These are phyloP conservation scores for Seriola aureovittata DNA, from an alignment of 2,113 vertebrate genomes.

Conservation along the genomic window DNA sequence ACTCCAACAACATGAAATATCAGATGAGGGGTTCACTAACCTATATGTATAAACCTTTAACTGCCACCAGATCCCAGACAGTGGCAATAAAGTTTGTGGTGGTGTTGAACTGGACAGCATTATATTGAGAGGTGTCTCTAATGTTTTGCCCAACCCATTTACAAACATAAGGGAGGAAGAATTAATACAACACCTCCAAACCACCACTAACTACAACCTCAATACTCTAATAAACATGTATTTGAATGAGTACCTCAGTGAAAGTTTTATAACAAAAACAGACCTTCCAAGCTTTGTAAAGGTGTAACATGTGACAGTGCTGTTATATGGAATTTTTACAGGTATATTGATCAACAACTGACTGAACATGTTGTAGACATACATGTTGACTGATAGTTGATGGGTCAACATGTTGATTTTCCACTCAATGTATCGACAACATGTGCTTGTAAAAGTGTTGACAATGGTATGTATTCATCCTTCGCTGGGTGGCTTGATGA, in stretches of 20 bases:
- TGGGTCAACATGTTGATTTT: conserved; percentile 14
- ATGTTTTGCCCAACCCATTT: not conserved
- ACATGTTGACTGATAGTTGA: not conserved
- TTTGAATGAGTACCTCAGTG: no score
- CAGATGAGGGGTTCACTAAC: no score
- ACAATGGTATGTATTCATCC: conserved; percentile 16
- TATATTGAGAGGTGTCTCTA: not conserved
- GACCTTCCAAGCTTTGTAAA: no score
- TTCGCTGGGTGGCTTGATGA: conserved; percentile 38
- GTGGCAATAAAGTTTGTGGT: not conserved
- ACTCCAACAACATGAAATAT: not conserved
- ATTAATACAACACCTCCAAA: no score
- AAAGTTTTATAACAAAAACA: no score
- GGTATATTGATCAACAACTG: no score
- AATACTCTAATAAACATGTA: no score
- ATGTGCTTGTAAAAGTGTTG: conserved; percentile 33
- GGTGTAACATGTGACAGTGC: no score
- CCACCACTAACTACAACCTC: no score
- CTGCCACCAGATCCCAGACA: not conserved
- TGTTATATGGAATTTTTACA: no score
- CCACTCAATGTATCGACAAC: conserved; percentile 29
- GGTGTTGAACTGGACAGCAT: not conserved
- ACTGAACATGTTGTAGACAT: not conserved
- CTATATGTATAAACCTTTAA: not conserved
- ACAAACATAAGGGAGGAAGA: no score